Evolutionary conservation across 2,888 invertebrate species (phyloP).

Genomic region (Aphodius sticticus): DNA sequence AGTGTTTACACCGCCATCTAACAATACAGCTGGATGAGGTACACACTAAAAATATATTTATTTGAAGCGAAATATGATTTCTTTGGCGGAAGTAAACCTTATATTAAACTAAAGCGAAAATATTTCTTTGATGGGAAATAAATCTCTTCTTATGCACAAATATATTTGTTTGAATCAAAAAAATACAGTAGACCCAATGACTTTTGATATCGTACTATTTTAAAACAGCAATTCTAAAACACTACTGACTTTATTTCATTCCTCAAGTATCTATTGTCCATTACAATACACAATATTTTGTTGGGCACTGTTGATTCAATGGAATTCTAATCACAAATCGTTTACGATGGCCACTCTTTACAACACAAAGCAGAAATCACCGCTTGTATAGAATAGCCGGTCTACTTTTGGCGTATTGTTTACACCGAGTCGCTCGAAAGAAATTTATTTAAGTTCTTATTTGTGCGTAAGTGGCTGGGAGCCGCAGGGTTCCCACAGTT

Average conservation of each 20-base stretch:
- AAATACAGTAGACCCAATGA: too few species aligned
- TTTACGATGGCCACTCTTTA: not conserved
- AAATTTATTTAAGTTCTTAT: conserved; percentile 39
- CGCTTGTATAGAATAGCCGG: not conserved
- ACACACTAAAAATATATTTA: too few species aligned
- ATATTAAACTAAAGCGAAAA: too few species aligned
- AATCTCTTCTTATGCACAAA: too few species aligned
- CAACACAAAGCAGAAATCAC: not conserved
- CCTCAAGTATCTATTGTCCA: not conserved
- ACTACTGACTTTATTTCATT: not conserved
- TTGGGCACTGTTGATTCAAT: not conserved
- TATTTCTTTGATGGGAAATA: too few species aligned
- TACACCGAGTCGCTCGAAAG: conserved; percentile 32
- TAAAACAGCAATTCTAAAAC: too few species aligned
- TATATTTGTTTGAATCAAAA: too few species aligned
- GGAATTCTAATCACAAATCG: not conserved
- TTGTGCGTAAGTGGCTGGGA: conserved; percentile 48
- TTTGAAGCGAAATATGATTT: too few species aligned
- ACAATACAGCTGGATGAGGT: too few species aligned
- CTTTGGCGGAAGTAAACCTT: too few species aligned
- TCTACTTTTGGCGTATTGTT: conserved; percentile 33
- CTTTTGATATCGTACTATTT: too few species aligned
- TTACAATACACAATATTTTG: not conserved
- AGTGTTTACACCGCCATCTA: too few species aligned
- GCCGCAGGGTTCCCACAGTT: conserved; percentile 52